Base-by-base conservation (phyloP, 1,140 invertebrate species). In the Drosophila pectinifera region DNA sequence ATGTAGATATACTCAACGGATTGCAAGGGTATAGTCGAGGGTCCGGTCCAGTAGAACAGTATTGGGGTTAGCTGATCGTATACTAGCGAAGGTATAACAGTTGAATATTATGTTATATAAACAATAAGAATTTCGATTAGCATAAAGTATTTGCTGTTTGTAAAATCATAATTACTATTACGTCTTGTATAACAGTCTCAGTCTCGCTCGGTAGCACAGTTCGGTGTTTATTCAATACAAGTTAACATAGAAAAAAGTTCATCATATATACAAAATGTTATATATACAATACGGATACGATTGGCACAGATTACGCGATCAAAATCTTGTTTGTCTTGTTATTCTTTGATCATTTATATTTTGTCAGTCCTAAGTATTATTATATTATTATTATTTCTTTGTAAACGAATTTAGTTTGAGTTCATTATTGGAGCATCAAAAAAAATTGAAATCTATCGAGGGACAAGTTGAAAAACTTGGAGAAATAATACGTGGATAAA, bases 251-350 rank as follows among this genome's bases (percentile, higher is more conserved):
- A 73, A 88, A 78, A 86, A 84, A 73, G 73, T 85, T 70, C 64
- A 67, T 77, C 42, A 59, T 77, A 80, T 84, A 73, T 84, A 80
- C 61, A 84, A 77, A 56, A 73, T 67, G 51, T 83, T 80, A 59
- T 59, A 74, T 70, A 75, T 79, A 78, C 73, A 86, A 81, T 57
- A 64, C 59, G 43, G 67, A 73, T 78, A 91, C 84, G 78, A 91
- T 91, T 92, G 91, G 90, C 88, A 92, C 84, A 91, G 90, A 92
- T 91, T 88, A 80, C 73, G 80, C 79, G 83, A 51, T 76, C 55
- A 64, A 53, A 39, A 56, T 51, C 67, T 67, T 56, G 46, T 41
- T 42, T 61, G 42, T 51, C 24, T 48, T 39, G 34, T 65, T 70
- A 56, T 61, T 22, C 45, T 45, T 67, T 70, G 3, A 38, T 39